Evolutionary conservation across 2,797 vertebrate species (phyloP).

Genomic region (Thunnus albacares): DNA sequence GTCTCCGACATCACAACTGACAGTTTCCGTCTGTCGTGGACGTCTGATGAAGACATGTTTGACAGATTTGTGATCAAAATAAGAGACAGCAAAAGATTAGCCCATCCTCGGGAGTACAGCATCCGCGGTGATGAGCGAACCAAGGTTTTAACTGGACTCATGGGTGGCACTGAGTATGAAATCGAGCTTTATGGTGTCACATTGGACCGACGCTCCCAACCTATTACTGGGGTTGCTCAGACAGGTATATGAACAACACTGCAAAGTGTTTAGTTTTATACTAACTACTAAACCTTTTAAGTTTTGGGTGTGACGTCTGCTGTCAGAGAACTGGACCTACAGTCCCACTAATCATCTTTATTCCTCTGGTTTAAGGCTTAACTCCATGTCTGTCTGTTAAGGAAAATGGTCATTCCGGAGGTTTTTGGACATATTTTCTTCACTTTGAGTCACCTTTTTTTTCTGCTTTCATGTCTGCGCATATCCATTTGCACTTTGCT

Average conservation of each 20-base stretch:
- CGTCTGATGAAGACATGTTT: slow-evolving; percentile 92
- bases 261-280: slow-evolving; percentile 19
- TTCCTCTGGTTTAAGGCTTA: slow-evolving; percentile 49
- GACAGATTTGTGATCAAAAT: slow-evolving; percentile 96
- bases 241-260: slow-evolving; percentile 90
- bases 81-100: slow-evolving; percentile 91
- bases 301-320: slow-evolving; percentile 5
- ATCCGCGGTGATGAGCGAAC: slow-evolving; percentile 89
- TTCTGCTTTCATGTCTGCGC: slow-evolving; percentile 41
- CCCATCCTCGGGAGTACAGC: slow-evolving; percentile 88
- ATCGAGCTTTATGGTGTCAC: slow-evolving; percentile 94
- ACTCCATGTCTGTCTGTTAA: slow-evolving; percentile 27
- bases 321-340: slow-evolving; percentile 20
- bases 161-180: slow-evolving; percentile 93
- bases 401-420: slow-evolving; percentile 29
- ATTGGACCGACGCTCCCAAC: slow-evolving; percentile 91
- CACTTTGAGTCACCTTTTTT: slow-evolving; percentile 12
- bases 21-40: slow-evolving; percentile 94
- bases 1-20: slow-evolving; percentile 92
- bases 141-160: slow-evolving; percentile 90
- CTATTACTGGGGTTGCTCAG: slow-evolving; percentile 88
- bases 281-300: slow-evolving; percentile 30
- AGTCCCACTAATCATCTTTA: slow-evolving; percentile 48
- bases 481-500: slow-evolving; percentile 5
- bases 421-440: neutral